These are phyloP conservation scores for Caiman crocodilus DNA, from an alignment of 2,797 vertebrate species.

Conservation along the genomic window DNA sequence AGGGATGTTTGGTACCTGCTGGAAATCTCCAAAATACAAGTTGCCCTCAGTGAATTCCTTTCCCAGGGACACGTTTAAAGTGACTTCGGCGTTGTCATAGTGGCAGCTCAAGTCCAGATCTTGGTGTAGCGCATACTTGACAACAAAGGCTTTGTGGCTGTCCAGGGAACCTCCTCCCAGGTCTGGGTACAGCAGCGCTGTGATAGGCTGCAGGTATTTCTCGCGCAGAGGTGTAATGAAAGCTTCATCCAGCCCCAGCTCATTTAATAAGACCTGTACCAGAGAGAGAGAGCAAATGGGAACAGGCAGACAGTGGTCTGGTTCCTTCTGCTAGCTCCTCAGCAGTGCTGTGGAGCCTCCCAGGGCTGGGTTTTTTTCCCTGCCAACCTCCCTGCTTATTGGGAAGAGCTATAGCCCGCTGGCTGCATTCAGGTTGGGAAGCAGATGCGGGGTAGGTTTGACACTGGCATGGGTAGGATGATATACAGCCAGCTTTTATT, in stretches of 20 bases:
- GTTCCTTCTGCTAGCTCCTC: background rate
- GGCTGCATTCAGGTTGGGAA: background rate
- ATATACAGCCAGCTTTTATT: background rate
- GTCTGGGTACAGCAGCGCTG: slow-evolving; percentile 89
- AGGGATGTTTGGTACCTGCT: slow-evolving; percentile 81
- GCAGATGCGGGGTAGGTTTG: no score
- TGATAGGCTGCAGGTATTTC: slow-evolving; percentile 87
- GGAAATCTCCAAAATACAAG: slow-evolving; percentile 94
- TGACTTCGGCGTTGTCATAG: slow-evolving; percentile 96
- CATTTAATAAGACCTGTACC: slow-evolving; percentile 90
- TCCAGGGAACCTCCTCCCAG: slow-evolving; percentile 88
- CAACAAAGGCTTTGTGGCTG: slow-evolving; percentile 95
- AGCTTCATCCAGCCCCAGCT: slow-evolving; percentile 90
- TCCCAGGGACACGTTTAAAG: slow-evolving; percentile 92
- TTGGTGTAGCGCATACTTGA: slow-evolving; percentile 90
- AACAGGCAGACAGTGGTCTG: background rate
- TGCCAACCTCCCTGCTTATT: background rate
- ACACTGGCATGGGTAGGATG: background rate
- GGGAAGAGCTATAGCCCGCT: background rate
- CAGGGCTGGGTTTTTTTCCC: background rate
- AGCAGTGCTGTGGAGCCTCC: background rate
- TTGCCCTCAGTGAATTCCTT: slow-evolving; percentile 92
- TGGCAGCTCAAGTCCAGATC: slow-evolving; percentile 93
- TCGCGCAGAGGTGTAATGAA: slow-evolving; percentile 91
- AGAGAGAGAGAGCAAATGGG: background rate